Percentiles rank a stretch among this genome's conserved stretches.
These are phyloP conservation scores for Bactericera cockerelli DNA, from an alignment of 1,140 invertebrate genomes.

Conservation along the genomic window DNA sequence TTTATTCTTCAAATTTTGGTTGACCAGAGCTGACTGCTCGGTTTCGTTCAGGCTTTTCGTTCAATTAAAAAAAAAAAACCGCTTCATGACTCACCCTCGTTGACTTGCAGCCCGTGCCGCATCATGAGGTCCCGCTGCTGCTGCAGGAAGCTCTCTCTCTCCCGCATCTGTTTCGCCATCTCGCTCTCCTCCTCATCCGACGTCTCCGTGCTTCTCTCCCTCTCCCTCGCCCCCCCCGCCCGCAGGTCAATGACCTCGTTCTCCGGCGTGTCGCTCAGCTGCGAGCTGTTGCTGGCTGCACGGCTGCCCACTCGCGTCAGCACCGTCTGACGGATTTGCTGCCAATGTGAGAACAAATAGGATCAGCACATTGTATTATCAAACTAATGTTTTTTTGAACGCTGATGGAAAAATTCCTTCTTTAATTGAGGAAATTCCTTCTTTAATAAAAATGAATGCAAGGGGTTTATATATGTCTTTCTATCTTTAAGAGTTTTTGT, in stretches of 20 bases:
- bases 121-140: conserved; percentile 45
- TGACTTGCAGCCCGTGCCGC: conserved; percentile 37
- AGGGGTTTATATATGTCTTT: too few species aligned
- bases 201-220: conserved; percentile 24
- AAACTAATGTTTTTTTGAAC: not conserved
- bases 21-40: too few species aligned
- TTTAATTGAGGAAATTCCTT: not conserved
- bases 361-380: not conserved
- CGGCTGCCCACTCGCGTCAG: conserved; percentile 56
- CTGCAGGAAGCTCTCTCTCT: conserved; percentile 41
- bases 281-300: conserved; percentile 36
- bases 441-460: not conserved
- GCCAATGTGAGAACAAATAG: conserved; percentile 23
- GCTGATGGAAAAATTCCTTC: too few species aligned
- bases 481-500: too few species aligned
- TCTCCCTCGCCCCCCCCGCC: conserved; percentile 27
- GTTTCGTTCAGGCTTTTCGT: too few species aligned
- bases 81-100: conserved; percentile 34
- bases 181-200: conserved; percentile 33
- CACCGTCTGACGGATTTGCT: conserved; percentile 82
- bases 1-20: too few species aligned
- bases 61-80: too few species aligned
- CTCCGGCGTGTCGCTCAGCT: conserved; percentile 41
- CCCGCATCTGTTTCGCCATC: conserved; percentile 41
- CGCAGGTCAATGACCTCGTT: conserved; percentile 55